Evolutionary conservation across 2,888 invertebrate species (phyloP).

Genomic region (Drosophila colorata): DNA sequence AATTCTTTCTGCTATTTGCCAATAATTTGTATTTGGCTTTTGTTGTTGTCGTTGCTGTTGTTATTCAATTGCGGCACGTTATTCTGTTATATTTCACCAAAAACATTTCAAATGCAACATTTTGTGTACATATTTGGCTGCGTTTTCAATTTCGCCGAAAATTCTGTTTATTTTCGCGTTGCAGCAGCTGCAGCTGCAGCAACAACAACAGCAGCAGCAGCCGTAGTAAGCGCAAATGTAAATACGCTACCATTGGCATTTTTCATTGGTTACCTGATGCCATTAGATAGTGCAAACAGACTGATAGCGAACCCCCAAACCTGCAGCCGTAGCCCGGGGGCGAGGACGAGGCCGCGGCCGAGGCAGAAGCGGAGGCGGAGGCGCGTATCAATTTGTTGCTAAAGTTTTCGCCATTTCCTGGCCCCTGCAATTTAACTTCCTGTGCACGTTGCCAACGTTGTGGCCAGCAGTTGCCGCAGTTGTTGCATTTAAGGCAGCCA

Average conservation of each 20-base stretch:
- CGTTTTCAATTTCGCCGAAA: conserved; percentile 55
- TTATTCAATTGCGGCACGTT: conserved; percentile 39
- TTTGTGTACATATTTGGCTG: conserved; percentile 51
- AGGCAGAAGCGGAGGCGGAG: conserved; percentile 1
- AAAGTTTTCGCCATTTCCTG: conserved; percentile 55
- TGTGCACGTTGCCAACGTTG: conserved; percentile 47
- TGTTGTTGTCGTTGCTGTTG: conserved; percentile 14
- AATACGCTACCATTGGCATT: conserved; percentile 60
- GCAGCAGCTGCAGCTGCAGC: conserved; percentile 7
- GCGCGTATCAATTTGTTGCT: conserved; percentile 67
- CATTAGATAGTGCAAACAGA: conserved; percentile 72
- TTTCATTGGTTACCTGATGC: conserved; percentile 72
- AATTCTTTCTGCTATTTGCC: not conserved
- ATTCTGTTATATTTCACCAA: conserved; percentile 40
- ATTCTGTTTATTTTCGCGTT: conserved; percentile 54
- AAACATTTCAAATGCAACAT: conserved; percentile 38
- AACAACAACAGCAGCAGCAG: conserved; percentile 3
- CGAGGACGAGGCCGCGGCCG: not conserved
- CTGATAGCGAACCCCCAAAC: conserved; percentile 45
- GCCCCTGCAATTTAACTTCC: conserved; percentile 47
- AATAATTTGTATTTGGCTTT: not conserved
- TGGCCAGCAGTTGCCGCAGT: conserved; percentile 19
- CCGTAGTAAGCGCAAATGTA: conserved; percentile 64
- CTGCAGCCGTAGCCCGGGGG: not conserved
- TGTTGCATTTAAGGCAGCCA: conserved; percentile 46